Percentiles rank a stretch among this genome's conserved stretches.
Evolutionary conservation across 2,113 vertebrate genomes (phyloP).

Genomic region (Zapus hudsonius): DNA sequence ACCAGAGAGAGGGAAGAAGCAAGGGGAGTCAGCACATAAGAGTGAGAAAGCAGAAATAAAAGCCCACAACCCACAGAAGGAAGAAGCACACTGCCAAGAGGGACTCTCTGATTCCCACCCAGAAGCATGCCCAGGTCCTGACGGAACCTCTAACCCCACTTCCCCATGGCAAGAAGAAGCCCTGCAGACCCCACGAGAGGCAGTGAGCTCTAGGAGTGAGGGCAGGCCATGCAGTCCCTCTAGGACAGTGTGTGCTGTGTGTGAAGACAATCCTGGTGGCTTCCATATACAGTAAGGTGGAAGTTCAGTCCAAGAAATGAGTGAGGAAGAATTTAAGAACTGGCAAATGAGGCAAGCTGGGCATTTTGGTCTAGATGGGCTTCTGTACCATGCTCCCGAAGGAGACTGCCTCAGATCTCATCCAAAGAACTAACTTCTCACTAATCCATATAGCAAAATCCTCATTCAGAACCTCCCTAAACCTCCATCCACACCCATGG

Average conservation of each 20-base stretch:
- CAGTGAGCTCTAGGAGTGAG: background rate
- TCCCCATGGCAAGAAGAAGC: background rate
- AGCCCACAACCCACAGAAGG: background rate
- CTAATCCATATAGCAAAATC: background rate
- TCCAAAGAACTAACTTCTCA: background rate
- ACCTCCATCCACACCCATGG: background rate
- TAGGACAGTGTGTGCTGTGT: background rate
- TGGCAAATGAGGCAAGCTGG: background rate
- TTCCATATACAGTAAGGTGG: background rate
- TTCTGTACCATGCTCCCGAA: background rate
- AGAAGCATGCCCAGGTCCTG: background rate
- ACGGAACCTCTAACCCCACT: background rate
- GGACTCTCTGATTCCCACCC: background rate
- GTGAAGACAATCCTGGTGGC: background rate
- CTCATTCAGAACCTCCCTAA: background rate
- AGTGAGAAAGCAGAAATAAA: constrained; percentile 35
- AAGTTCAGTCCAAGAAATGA: constrained; percentile 3
- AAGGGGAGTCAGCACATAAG: background rate
- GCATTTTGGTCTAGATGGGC: background rate
- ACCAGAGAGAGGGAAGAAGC: background rate
- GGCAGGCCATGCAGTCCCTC: background rate
- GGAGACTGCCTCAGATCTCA: constrained; percentile 26
- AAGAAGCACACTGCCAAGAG: background rate
- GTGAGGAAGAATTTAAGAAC: constrained; percentile 20
- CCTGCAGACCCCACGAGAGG: background rate